Base-by-base conservation (phyloP, 2,113 vertebrate species). In the Rhynchomys soricoides region DNA sequence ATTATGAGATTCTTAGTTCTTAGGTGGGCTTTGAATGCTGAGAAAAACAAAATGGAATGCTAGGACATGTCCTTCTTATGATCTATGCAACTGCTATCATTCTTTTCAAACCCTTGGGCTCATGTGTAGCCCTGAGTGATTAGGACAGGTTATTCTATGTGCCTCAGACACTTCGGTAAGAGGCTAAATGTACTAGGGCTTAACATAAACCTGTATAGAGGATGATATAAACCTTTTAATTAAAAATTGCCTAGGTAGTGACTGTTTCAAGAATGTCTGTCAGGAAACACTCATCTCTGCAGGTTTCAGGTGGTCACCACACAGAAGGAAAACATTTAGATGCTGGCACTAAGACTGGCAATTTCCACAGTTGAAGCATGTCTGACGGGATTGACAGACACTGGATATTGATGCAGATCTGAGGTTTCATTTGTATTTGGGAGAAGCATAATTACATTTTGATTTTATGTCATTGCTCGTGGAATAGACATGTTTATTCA, bases 401-500 rank as follows among this genome's bases (percentile, higher is more conserved):
- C 92, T 91, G 68, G 37, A 70, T 97, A 95, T 79, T 89, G 81
- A 97, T 95, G 89, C 79, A 73, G 85, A 95, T 96, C 95, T 95
- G 88, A 74, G 37, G 75, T 92, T 96, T 93, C 96, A 71, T 95
- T 95, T 93, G 66, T 95, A 95, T 96, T 94, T 96, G 96, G 43
- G 90, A 95, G 45, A 95, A 11, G 50, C 48, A 86, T 94, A 92
- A 96, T 94, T 96, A 88, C 81, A 87, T 96, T 96, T 95, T 97
- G 86, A 97, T 94, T 97, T 97, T 97, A 92, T 96, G 90, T 95
- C 90, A 93, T 93, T 96, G 96, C 88, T 89, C 62, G 15, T 93
- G 79, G 89, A 86, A 96, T 73, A 97, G 92, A 94, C 85, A 57
- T 95, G 85, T 93, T 93, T 95, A 74, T 74, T 96, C 90, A 90